Evolutionary conservation across 1,140 invertebrate genomes (phyloP), one percentile per base, ranked within the genome.

Genomic region (Drosophila micromelanica): DNA sequence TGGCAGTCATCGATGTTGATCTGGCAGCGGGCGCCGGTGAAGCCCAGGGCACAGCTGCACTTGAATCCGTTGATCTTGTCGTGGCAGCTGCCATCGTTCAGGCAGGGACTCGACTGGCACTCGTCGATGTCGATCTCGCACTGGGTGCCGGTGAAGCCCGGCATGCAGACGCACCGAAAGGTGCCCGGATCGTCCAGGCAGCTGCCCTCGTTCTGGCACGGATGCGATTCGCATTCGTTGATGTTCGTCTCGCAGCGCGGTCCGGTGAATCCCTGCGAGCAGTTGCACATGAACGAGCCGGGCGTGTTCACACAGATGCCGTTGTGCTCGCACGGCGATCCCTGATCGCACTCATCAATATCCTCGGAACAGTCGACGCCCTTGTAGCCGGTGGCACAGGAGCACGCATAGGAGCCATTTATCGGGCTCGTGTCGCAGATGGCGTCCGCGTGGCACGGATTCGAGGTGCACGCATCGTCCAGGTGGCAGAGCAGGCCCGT

Each of bases 361-460:
- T 99, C 98, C 81, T 97, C 95, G 0, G 97, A 98, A 85, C 98
- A 99, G 90, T 98, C 95, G 7, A 96, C 93, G 6, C 98, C 97
- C 92, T 97, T 97, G 93, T 97, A 98, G 5, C 98, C 98, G 2
- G 95, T 95, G 15, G 97, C 96, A 90, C 98, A 99, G 8, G 96
- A 97, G 91, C 98, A 99, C 9, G 97, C 96, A 92, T 97, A 98
- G 4, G 97, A 97, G 0, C 98, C 97, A 85, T 98, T 97, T 73
- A 99, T 98, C 8, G 98, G 98, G 74, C 97, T 98, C 0, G 98
- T 99, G 91, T 99, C 97, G 89, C 98, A 99, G 73, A 97, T 97
- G 5, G 98, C 97, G 69, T 97, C 97, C 0, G 96, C 95, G 80
- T 98, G 97, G 91, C 98, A 99, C 0, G 98, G 98, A 93, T 98